Evolutionary conservation across 1,140 invertebrate species (phyloP), one percentile per base, ranked within the genome.

Genomic region (Agrypnia vestita): DNA sequence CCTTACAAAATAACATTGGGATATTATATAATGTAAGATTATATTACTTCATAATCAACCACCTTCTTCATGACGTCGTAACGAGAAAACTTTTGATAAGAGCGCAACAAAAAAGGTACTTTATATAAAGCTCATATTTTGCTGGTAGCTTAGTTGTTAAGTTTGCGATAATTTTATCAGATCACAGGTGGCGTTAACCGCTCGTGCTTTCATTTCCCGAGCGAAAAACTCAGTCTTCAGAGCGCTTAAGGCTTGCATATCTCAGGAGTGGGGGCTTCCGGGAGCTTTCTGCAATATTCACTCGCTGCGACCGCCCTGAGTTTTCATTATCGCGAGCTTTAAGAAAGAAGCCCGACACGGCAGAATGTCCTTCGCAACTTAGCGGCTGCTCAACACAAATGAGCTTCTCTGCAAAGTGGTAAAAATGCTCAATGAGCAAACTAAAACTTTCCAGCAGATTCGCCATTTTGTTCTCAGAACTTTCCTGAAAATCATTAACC

Each of bases 331-430:
- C 55, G 74, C 43, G 17, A 71, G 74, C 59, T 17, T 67, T 59
- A 53, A 67, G 75, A 77, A 77, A 76, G 67, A 77, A 56, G 47
- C 44, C 61, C 51, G 59, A 77, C 75, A 67, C 19, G 62, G 75
- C 25, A 61, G 75, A 77, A 77, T 77, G 75, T 67, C 61, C 53
- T 77, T 49, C 59, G 53, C 75, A 67, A 77, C 75, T 77, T 77
- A 74, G 71, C 71, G 71, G n/a, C 53, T 53, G 71, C 53, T 74
- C 71, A 55, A 56, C 53, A 44, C 15, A 43, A 74, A 74, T 74
- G 71, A 74, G 71, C 71, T 74, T 74, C 53, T 56, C 43, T 56
- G 51, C 71, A 51, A 53, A 53, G 71, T 53, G 51, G 7, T 12
- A 17, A 13, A 21, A 74, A 74, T 44, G 53, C 43, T 74, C 71